Evolutionary conservation across 2,888 invertebrate genomes (phyloP), one percentile per base, ranked within the genome.

Genomic region (Dicycla oo): DNA sequence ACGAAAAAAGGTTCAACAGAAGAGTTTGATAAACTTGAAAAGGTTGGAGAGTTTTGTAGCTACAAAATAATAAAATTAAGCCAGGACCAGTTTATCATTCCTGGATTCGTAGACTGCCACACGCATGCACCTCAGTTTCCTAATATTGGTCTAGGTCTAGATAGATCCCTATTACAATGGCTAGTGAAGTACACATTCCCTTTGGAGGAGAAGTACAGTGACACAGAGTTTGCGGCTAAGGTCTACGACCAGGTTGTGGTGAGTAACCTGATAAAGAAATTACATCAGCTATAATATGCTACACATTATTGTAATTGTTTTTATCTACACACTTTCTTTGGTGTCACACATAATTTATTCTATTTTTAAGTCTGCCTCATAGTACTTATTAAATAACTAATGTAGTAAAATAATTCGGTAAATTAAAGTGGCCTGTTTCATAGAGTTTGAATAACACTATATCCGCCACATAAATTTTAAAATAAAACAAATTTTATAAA

Each of bases 71-170:
- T 90, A 18, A 78, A 87, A 10, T 75, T 96, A 53, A 78, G 66
- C 13, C 70, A 86, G 7, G 92, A 93, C 63, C 97, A 98, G 92
- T 97, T 99, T 88, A 90, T 99, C 20, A 97, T 98, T 91, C 99
- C 99, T 0, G 99, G 99, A 0, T 97, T 99, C 75, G 96, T 99
- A 4, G 99, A 99, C 92, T 98, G 98, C 34, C 99, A 99, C 90
- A 98, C 98, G 15, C 99, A 99, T 94, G 98, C 98, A 0, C 97
- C 98, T 0, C 99, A 99, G 93, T 98, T 98, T 86, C 98, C 98
- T 0, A 99, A 99, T 93, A 95, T 97, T 71, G 99, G 99, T 0
- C 93, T 98, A 18, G 99, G 98, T 0, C 96, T 98, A 81, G 98
- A 98, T 89, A 97, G 97, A 83, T 97, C 97, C 0, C 94, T 99